Conservation (phyloP, 1,140 invertebrate genomes). For the Yoshiicerus persimilis region DNA sequence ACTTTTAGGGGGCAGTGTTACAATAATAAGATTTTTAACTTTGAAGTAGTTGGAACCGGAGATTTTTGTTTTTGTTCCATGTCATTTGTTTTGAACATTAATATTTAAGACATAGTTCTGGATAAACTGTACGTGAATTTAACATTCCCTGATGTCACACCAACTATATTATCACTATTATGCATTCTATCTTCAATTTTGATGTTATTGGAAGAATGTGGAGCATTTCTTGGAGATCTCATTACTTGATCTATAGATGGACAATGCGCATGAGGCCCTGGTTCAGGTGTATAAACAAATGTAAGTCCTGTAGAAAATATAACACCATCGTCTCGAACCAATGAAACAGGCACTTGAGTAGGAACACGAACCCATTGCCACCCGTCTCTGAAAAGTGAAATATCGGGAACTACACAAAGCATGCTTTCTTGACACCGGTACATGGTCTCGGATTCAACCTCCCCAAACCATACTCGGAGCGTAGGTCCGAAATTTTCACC, state of each 20-base stretch:
- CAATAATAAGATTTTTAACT: background rate
- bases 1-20: no score
- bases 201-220: background rate
- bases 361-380: conserved; percentile 65
- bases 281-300: conserved; percentile 55
- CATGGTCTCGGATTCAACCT: conserved; percentile 68
- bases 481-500: conserved; percentile 66
- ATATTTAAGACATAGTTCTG: conserved; percentile 19
- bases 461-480: conserved; percentile 69
- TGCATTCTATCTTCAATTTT: background rate
- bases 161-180: background rate
- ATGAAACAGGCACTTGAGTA: conserved; percentile 65
- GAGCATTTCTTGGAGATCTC: conserved; percentile 25
- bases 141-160: conserved; percentile 25
- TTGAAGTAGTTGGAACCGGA: background rate
- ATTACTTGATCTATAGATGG: conserved; percentile 40
- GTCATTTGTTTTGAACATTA: background rate
- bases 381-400: conserved; percentile 61
- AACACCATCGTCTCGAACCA: conserved; percentile 68
- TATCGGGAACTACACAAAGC: conserved; percentile 66
- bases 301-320: conserved; percentile 68
- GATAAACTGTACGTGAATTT: conserved; percentile 38
- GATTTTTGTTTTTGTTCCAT: background rate
- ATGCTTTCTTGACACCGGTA: conserved; percentile 65
- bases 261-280: conserved; percentile 36